Conservation (phyloP, 2,797 vertebrate genomes). For the Rallus crepitans region DNA sequence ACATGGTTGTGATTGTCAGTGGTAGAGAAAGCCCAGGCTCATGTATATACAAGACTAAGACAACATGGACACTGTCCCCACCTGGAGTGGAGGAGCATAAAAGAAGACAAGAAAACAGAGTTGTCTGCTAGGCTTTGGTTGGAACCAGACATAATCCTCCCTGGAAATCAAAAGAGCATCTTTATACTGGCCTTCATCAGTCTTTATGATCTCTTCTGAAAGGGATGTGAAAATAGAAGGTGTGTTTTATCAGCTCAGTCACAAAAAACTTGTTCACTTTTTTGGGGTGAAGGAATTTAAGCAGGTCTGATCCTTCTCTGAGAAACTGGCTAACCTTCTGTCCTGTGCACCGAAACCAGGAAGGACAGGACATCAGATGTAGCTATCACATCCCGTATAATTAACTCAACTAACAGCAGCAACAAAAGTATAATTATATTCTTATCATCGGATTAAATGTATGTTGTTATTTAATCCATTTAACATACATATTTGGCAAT, state of each 20-base stretch:
- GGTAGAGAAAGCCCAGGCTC: not conserved
- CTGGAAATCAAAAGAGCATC: not conserved
- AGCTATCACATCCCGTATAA: not conserved
- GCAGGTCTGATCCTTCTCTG: not conserved
- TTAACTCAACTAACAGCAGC: not conserved
- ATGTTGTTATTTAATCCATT: slow-evolving; percentile 2
- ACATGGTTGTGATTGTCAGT: rapidly evolving
- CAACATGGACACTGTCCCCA: not conserved
- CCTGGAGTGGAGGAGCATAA: not conserved
- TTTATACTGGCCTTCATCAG: not conserved
- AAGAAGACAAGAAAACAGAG: not conserved
- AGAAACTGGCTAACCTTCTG: not conserved
- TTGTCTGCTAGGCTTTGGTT: not conserved
- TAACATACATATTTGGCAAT: not conserved
- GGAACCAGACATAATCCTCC: not conserved
- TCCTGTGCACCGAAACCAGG: not conserved
- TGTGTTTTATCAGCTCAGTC: not conserved
- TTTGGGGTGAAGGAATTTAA: not conserved
- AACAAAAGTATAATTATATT: not conserved
- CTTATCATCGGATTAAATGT: not conserved
- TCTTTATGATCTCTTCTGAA: not conserved
- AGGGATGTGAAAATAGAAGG: not conserved
- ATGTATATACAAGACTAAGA: not conserved
- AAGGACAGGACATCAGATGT: not conserved
- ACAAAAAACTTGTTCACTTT: not conserved